Evolutionary conservation across 1,140 invertebrate species (phyloP).

Genomic region (Aphis craccivora): DNA sequence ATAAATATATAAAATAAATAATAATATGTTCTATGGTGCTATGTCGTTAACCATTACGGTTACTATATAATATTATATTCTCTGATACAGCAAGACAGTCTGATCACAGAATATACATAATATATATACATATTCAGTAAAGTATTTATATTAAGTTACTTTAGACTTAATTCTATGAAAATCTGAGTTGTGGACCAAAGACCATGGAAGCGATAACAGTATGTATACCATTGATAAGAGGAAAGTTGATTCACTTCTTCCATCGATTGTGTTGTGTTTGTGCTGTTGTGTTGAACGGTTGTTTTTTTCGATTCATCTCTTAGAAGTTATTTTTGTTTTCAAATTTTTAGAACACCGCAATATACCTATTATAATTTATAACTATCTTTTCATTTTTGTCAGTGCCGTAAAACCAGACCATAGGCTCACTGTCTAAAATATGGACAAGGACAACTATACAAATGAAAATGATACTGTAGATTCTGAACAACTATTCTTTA

Average conservation of each 20-base stretch:
- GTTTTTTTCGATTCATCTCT: neutral
- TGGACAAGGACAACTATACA: slow-evolving; percentile 2
- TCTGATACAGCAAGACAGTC: too few species aligned
- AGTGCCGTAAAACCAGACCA: neutral
- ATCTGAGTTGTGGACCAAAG: neutral
- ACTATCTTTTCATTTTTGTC: neutral
- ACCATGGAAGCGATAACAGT: neutral
- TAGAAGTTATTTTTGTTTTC: neutral
- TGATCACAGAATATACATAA: too few species aligned
- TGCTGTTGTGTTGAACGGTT: slow-evolving; percentile 40
- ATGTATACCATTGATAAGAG: slow-evolving; percentile 6
- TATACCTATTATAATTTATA: neutral
- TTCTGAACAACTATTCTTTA: slow-evolving; percentile 56
- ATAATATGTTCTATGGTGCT: too few species aligned
- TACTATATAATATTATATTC: too few species aligned
- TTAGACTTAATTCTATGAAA: neutral
- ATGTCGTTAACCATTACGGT: too few species aligned
- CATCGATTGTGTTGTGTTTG: slow-evolving; percentile 18
- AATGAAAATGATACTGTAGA: neutral
- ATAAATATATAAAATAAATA: too few species aligned
- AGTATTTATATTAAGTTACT: too few species aligned
- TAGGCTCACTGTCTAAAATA: neutral
- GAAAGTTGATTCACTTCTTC: neutral
- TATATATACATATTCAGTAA: too few species aligned
- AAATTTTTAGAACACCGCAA: neutral